Conservation (phyloP, 2,797 vertebrate genomes). For the Hippopotamyrus pictus region DNA sequence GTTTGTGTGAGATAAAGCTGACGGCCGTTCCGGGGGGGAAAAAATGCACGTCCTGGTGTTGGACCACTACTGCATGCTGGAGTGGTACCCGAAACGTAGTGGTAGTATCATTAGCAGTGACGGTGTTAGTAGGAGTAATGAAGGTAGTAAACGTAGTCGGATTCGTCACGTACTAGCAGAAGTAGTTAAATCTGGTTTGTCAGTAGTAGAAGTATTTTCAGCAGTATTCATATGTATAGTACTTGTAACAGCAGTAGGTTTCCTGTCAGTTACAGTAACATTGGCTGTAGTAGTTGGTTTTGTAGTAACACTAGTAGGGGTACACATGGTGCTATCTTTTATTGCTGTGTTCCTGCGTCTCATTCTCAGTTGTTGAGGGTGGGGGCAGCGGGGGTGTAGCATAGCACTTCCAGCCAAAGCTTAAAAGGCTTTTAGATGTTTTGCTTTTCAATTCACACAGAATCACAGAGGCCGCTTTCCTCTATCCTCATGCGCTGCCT, state of each 20-base stretch:
- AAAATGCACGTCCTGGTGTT: neutral
- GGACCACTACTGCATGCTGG: neutral
- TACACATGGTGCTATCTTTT: neutral
- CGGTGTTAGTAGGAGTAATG: neutral
- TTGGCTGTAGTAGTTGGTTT: neutral
- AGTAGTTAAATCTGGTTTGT: neutral
- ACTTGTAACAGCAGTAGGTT: neutral
- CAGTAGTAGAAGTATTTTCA: neutral
- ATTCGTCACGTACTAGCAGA: neutral
- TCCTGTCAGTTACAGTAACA: neutral
- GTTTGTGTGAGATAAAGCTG: neutral
- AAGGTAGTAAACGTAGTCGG: neutral
- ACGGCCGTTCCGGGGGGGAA: neutral
- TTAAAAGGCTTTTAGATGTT: constrained; percentile 4
- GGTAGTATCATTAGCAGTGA: neutral
- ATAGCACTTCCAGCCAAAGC: neutral
- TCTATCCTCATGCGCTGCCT: neutral
- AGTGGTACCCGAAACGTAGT: neutral
- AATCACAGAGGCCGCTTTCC: neutral
- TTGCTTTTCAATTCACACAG: neutral
- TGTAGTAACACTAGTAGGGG: neutral
- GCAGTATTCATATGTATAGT: neutral
- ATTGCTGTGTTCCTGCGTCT: neutral
- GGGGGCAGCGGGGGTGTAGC: neutral
- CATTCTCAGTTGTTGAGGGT: neutral